phyloP scores from a whole-genome alignment of 2,113 vertebrate species.

The Saimiri boliviensis region DNA sequence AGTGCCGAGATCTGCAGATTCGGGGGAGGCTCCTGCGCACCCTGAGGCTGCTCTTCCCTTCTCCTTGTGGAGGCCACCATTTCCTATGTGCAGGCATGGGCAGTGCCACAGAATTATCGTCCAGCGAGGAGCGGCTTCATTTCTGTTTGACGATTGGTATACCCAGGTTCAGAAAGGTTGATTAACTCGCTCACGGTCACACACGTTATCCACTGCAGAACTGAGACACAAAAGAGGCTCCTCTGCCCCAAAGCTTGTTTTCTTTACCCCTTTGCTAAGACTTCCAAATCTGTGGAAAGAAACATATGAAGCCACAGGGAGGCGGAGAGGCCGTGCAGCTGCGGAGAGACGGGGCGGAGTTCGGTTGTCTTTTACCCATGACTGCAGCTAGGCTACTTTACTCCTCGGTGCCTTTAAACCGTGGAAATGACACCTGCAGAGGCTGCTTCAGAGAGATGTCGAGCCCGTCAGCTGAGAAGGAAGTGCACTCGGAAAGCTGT shows the following conservation, averaged over 20 bases:
- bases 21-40: not conserved
- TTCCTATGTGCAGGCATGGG: not conserved
- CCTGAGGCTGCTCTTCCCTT: not conserved
- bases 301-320: not conserved
- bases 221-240: not conserved
- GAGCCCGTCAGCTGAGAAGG: too few relatives aligned
- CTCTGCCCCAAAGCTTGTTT: accelerated
- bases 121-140: not conserved
- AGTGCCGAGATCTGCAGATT: not conserved
- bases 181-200: not conserved
- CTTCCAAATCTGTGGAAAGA: not conserved
- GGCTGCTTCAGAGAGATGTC: not conserved
- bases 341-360: not conserved
- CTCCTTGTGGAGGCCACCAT: not conserved
- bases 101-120: too few relatives aligned
- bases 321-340: not conserved
- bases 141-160: not conserved
- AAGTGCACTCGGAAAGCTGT: not conserved
- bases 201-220: not conserved
- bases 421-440: not conserved
- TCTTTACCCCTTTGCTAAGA: not conserved
- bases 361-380: not conserved
- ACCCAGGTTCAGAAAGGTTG: not conserved
- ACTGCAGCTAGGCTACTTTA: not conserved
- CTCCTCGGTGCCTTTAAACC: not conserved